Evolutionary conservation across 2,888 invertebrate genomes (phyloP).

Genomic region (Diadromus collaris): DNA sequence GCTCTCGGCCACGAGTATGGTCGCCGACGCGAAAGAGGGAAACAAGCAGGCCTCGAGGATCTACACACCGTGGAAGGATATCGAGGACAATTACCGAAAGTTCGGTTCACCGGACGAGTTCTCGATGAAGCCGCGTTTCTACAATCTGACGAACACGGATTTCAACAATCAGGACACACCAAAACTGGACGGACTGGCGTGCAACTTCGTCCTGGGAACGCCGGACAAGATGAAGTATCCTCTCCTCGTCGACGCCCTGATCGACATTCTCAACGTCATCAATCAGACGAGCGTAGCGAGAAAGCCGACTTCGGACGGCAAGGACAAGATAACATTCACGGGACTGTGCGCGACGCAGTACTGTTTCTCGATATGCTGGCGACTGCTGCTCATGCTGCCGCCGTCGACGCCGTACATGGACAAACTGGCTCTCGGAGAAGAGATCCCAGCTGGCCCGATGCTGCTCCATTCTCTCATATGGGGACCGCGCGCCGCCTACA

Average conservation of each 20-base stretch:
- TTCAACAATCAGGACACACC: constrained; percentile 90
- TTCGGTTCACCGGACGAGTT: constrained; percentile 83
- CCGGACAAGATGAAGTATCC: constrained; percentile 96
- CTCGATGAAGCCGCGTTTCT: constrained; percentile 94
- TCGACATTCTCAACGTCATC: constrained; percentile 91
- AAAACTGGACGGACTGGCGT: constrained; percentile 95
- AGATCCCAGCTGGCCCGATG: constrained; percentile 85
- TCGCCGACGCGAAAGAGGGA: constrained; percentile 82
- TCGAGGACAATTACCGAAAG: constrained; percentile 88
- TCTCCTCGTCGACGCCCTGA: constrained; percentile 91
- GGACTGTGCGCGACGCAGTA: constrained; percentile 93
- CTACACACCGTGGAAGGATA: constrained; percentile 87
- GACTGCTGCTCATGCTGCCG: constrained; percentile 91
- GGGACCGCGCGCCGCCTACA: constrained; percentile 93
- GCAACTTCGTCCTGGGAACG: constrained; percentile 96
- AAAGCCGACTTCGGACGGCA: constrained; percentile 70
- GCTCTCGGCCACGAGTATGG: constrained; percentile 85
- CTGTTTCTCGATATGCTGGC: constrained; percentile 93
- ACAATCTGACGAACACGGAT: constrained; percentile 92
- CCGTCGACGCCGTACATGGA: constrained; percentile 95
- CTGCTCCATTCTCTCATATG: constrained; percentile 93
- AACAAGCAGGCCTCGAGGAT: constrained; percentile 82
- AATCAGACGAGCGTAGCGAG: constrained; percentile 82
- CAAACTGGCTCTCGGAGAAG: constrained; percentile 85
- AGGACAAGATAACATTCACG: constrained; percentile 81